phyloP scores from a whole-genome alignment of 2,888 invertebrate species.

The Volucella bombylans region DNA sequence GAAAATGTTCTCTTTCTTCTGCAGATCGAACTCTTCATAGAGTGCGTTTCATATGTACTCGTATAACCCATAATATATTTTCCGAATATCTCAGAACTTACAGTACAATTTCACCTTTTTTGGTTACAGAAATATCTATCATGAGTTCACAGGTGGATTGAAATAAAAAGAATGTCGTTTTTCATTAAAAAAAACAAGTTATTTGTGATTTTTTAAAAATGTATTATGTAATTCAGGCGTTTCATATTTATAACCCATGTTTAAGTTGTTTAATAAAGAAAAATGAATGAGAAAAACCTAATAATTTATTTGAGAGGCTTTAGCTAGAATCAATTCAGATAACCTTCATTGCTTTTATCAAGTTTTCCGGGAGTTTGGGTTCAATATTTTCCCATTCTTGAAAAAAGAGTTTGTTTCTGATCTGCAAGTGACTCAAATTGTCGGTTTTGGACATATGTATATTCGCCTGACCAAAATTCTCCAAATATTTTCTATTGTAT shows the following conservation, averaged over 20 bases:
- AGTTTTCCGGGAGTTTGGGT: background rate
- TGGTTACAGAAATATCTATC: no score
- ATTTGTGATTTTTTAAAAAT: background rate
- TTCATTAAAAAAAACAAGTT: background rate
- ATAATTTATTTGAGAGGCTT: background rate
- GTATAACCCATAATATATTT: no score
- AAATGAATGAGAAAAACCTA: background rate
- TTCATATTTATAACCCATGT: no score
- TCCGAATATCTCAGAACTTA: no score
- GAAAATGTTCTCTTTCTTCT: no score
- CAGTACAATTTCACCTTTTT: no score
- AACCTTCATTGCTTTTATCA: background rate
- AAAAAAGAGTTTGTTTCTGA: background rate
- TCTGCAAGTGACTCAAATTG: background rate
- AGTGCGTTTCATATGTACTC: no score
- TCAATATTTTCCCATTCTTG: background rate
- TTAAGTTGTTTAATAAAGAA: background rate
- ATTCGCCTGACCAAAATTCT: slow-evolving; percentile 20
- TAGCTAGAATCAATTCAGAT: background rate
- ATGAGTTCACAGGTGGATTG: no score
- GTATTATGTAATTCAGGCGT: no score
- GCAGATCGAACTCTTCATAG: no score
- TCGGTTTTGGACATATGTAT: no score
- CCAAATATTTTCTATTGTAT: slow-evolving; percentile 29
- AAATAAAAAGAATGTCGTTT: no score